Evolutionary conservation across 2,113 vertebrate genomes (phyloP).

Genomic region (Lutjanus erythropterus): DNA sequence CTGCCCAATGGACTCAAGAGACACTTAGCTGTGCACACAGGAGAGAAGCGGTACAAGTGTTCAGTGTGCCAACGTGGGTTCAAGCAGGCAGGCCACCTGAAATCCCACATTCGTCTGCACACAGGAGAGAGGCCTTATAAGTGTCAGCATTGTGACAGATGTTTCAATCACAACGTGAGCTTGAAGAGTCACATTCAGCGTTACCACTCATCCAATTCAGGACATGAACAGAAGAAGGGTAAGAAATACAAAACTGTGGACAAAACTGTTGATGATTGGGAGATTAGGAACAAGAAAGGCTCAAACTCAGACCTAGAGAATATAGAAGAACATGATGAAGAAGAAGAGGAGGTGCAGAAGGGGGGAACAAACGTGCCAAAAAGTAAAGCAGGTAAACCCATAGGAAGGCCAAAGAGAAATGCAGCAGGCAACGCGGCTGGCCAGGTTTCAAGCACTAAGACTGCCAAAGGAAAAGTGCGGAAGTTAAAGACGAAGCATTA

Average conservation of each 20-base stretch:
- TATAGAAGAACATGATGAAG: conserved; percentile 5
- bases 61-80: conserved; percentile 69
- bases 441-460: neutral
- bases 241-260: neutral
- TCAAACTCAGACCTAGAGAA: neutral
- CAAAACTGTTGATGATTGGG: neutral
- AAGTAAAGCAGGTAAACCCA: conserved; percentile 45
- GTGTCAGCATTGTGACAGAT: conserved; percentile 68
- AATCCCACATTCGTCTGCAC: conserved; percentile 78
- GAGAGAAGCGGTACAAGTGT: conserved; percentile 58
- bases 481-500: neutral
- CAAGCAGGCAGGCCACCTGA: conserved; percentile 67
- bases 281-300: neutral
- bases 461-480: neutral
- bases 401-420: conserved; percentile 52
- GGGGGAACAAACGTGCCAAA: neutral
- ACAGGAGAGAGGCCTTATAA: conserved; percentile 73
- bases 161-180: conserved; percentile 78
- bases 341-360: neutral
- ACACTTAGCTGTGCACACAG: conserved; percentile 68
- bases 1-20: conserved; percentile 17
- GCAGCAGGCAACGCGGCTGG: neutral
- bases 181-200: conserved; percentile 70
- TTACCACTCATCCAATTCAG: conserved; percentile 26
- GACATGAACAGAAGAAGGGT: neutral